These are phyloP conservation scores for Dicyrtomina minuta DNA, from an alignment of 2,888 invertebrate species.

Conservation along the genomic window DNA sequence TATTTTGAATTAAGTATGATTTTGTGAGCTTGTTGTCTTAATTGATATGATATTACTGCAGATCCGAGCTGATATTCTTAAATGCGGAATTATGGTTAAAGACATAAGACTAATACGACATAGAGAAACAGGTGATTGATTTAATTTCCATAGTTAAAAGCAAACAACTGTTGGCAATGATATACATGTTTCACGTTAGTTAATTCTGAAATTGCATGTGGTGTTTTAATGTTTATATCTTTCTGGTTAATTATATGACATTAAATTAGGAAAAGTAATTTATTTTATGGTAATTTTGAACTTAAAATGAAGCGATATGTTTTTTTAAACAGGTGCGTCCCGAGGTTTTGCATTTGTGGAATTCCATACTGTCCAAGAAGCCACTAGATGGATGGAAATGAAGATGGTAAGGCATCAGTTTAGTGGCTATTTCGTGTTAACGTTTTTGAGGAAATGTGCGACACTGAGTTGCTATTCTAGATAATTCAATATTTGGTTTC, in stretches of 20 bases:
- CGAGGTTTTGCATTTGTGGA: constrained; percentile 91
- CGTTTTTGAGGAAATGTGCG: background rate
- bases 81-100: constrained; percentile 72
- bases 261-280: too few relatives aligned
- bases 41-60: constrained; percentile 56
- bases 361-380: constrained; percentile 84
- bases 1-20: background rate
- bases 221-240: too few relatives aligned
- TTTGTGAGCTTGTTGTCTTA: background rate
- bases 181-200: too few relatives aligned
- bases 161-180: too few relatives aligned
- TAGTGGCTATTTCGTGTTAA: background rate
- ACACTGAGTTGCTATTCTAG: background rate
- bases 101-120: constrained; percentile 80
- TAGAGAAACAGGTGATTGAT: constrained; percentile 73
- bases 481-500: too few relatives aligned
- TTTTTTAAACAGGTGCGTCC: constrained; percentile 70
- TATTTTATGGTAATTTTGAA: too few relatives aligned
- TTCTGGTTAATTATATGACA: too few relatives aligned
- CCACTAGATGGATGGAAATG: constrained; percentile 86
- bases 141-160: too few relatives aligned
- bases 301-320: too few relatives aligned
- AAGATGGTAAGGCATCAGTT: constrained; percentile 69
- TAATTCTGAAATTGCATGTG: too few relatives aligned
- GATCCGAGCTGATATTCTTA: constrained; percentile 75